Base-by-base conservation (phyloP, 2,113 vertebrate species). In the Cacatua alba region DNA sequence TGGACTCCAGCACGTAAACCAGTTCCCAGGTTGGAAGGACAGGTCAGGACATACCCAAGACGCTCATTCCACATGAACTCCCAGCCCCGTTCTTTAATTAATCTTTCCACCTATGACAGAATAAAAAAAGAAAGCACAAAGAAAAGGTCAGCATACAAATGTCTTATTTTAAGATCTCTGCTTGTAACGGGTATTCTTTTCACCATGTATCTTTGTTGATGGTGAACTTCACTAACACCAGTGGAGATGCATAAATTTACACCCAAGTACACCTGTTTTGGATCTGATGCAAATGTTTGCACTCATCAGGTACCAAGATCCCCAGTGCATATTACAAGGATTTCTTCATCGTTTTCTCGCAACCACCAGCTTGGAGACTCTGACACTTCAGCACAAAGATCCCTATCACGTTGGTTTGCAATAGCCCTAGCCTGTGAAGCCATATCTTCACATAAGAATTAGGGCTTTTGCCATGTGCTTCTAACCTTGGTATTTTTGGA, bases 11-110 rank as follows among this genome's bases (percentile, higher is more conserved):
- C 99, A 6, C 99, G 98, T 69, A 99, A 97, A 35, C 99, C 99
- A 0, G 99, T 99, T 87, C 99, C 99, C 13, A 99, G 98, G 95
- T 99, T 99, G 29, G 99, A 99, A 76, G 99, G 99, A 90, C 99
- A 99, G 89, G 99, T 99, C 82, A 99, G 97, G 88, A 99, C 96
- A 63, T 99, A 99, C 4, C 99, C 99, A 1, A 99, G 97, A 10
- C 95, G 98, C 63, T 99, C 99, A 2, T 99, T 99, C 99, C 99
- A 99, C 99, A 99, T 99, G 97, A 99, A 99, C 95, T 99, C 99
- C 99, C 99, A 99, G 84, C 99, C 99, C 82, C 98, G 97, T 86
- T 99, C 98, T 92, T 98, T 98, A 96, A 99, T 99, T 89, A 99
- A 94, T 60, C 97, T 98, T 95, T 99, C 99, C 79, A 99, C 99